These are phyloP conservation scores for Micropterix aruncella DNA, from an alignment of 2,888 invertebrate species.

Conservation along the genomic window DNA sequence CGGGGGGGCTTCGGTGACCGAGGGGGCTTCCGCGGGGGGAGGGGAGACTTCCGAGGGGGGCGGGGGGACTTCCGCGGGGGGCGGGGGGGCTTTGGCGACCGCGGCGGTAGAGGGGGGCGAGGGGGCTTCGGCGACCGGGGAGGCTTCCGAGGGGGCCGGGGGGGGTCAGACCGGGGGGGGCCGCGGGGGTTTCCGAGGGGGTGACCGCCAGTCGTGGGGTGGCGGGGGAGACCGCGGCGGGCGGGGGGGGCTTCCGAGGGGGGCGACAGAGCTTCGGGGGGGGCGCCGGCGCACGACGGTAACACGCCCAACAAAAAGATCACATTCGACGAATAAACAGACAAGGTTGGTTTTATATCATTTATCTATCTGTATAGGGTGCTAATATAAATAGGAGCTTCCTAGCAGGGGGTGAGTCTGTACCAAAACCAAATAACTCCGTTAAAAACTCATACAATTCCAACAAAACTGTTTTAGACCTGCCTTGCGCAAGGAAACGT, in stretches of 20 bases:
- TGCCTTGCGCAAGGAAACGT: no score
- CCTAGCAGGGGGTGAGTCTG: no score
- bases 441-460: no score
- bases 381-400: no score
- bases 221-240: no score
- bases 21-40: constrained; percentile 16
- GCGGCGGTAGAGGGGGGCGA: constrained; percentile 14
- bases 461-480: no score
- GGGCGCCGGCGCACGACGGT: constrained; percentile 27
- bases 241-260: constrained; percentile 32
- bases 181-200: constrained; percentile 15
- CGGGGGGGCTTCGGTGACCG: constrained; percentile 20
- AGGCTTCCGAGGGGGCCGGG: constrained; percentile 15
- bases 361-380: no score
- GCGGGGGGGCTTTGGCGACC: constrained; percentile 11
- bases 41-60: constrained; percentile 22
- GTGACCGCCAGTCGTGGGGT: constrained; percentile 32
- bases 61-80: constrained; percentile 19
- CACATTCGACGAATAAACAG: constrained; percentile 35
- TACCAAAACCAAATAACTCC: no score
- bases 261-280: constrained; percentile 47
- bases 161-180: constrained; percentile 13
- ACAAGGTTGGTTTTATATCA: neutral
- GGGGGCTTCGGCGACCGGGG: constrained; percentile 14
- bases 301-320: constrained; percentile 75